phyloP scores from a whole-genome alignment of 1,140 invertebrate genomes.

The Latrodectus geometricus region DNA sequence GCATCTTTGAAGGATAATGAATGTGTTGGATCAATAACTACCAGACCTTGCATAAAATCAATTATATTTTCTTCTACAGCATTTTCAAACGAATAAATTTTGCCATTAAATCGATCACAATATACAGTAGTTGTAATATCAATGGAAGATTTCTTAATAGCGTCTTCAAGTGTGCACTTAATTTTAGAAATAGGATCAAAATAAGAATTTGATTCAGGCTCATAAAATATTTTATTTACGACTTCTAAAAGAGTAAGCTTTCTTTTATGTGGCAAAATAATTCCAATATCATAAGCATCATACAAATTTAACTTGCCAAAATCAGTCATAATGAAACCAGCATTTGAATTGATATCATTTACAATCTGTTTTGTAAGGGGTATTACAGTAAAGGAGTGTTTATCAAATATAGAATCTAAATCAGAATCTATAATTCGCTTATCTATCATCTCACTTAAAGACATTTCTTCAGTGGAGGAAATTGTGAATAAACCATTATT shows the following conservation, averaged over 20 bases:
- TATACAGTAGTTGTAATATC: slow-evolving; percentile 84
- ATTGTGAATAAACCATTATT: slow-evolving; percentile 84
- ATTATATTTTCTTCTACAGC: slow-evolving; percentile 84
- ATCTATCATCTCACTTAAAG: slow-evolving; percentile 15
- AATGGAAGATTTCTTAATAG: slow-evolving; percentile 82
- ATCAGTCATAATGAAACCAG: neutral
- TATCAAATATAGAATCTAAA: slow-evolving; percentile 18
- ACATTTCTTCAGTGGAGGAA: slow-evolving; percentile 70
- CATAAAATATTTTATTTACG: slow-evolving; percentile 87
- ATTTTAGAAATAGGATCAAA: slow-evolving; percentile 79
- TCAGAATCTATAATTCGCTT: slow-evolving; percentile 11
- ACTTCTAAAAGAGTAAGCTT: slow-evolving; percentile 87
- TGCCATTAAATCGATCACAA: slow-evolving; percentile 75
- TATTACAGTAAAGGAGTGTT: slow-evolving; percentile 68
- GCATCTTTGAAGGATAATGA: slow-evolving; percentile 87
- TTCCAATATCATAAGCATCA: slow-evolving; percentile 82
- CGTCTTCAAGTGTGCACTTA: slow-evolving; percentile 80
- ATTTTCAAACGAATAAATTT: slow-evolving; percentile 82
- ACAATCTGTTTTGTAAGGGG: slow-evolving; percentile 87
- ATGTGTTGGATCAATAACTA: slow-evolving; percentile 75
- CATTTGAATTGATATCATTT: slow-evolving; percentile 71
- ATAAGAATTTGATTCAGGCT: slow-evolving; percentile 80
- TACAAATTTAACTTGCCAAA: slow-evolving; percentile 76
- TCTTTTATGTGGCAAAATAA: slow-evolving; percentile 84
- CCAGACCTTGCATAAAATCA: slow-evolving; percentile 78